A percentile compares a stretch with the other conserved stretches of the same genome.
Evolutionary conservation across 2,113 vertebrate species (phyloP).

Genomic region (Gambusia affinis): DNA sequence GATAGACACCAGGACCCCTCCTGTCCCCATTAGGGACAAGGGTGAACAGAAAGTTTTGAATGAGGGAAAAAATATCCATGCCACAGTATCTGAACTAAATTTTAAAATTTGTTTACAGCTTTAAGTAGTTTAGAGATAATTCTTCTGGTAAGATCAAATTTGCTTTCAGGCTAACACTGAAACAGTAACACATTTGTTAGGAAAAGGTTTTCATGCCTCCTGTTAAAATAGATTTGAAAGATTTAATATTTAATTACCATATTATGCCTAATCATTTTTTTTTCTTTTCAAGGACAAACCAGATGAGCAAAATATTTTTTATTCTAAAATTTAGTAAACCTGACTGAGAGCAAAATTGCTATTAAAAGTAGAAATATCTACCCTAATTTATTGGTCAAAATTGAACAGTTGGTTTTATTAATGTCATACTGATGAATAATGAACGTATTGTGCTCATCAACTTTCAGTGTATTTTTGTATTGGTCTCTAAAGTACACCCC

Average conservation of each 20-base stretch:
- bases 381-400: neutral
- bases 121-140: too few relatives aligned
- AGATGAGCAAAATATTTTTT: neutral
- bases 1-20: too few relatives aligned
- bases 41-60: too few relatives aligned
- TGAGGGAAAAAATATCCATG: too few relatives aligned
- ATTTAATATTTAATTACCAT: neutral
- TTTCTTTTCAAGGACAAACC: neutral
- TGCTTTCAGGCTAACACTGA: neutral
- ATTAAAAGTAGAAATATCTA: neutral
- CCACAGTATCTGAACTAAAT: too few relatives aligned
- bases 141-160: neutral
- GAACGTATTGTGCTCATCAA: neutral
- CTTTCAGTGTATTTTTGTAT: neutral
- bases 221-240: neutral
- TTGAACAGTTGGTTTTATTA: neutral
- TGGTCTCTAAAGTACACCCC: neutral
- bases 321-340: neutral
- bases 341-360: neutral
- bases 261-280: neutral
- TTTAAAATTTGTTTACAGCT: too few relatives aligned
- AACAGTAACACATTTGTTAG: neutral
- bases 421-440: neutral
- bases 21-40: too few relatives aligned
- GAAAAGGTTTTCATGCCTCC: too few relatives aligned